Base-by-base conservation (phyloP, 2,888 invertebrate genomes). In the Clunio marinus region DNA sequence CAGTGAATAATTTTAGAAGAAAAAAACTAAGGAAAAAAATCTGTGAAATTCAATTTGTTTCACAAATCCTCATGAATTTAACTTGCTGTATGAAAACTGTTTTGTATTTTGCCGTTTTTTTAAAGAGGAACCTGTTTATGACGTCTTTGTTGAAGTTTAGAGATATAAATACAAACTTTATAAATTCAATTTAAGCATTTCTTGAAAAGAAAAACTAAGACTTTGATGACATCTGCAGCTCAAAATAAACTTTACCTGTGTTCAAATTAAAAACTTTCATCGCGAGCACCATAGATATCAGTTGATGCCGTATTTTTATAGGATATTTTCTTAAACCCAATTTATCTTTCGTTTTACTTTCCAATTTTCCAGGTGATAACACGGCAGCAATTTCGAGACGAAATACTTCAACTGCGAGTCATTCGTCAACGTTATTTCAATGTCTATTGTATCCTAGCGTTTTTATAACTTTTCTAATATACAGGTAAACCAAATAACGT, bases 371-470 rank as follows among this genome's bases (percentile, higher is more conserved):
- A 92, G 93, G 92, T 77, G 92, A 93, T 83, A 92, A 92, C 80
- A 92, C 92, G 86, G 92, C 93, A 74, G 92, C 93, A 73, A 92
- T 92, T 74, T 85, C 91, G 73, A 86, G 91, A 77, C 85, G 91
- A 77, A 91, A 89, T 79, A 83, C 83, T 71, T 78, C 80, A 70
- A 78, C 79, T 71, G 78, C 68, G 22, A 68, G 58, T 41, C 68
- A 45, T 58, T 68, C 68, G n/a, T 68, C 68, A 28, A 58, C 37
- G 13, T 22, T 68, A 5, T 68, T 46, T 20, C 32, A 57, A 2
- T 68, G 68, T 57, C 41, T 68, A 32, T 58, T 68, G 25, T 58
- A 58, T 45, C 68, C 68, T 68, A 68, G 68, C 27, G 45, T 45
- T 35, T 68, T 68, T 32, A 41, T 68, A 24, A 58, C 58, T 22